Evolutionary conservation across 2,797 vertebrate genomes (phyloP), one percentile per base, ranked within the genome.

Genomic region (Xiphorhynchus erythropygius): DNA sequence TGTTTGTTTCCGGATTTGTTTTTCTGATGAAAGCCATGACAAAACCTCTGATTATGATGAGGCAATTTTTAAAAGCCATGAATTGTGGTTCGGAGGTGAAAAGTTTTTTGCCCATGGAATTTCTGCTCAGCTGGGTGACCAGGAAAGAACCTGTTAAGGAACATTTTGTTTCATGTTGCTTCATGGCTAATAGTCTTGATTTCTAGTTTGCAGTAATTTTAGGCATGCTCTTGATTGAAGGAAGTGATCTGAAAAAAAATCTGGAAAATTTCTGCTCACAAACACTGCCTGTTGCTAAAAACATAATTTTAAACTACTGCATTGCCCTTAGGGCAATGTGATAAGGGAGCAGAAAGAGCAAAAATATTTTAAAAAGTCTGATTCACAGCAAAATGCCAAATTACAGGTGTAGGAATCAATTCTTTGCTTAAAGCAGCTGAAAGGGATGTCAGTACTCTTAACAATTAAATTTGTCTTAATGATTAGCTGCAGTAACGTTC

Each of bases 391-490:
- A 93, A 94, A 96, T 85, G 88, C 42, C 28, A 39, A 69, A 69
- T 28, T 33, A 87, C 86, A 94, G 88, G 78, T 94, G 87, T 53
- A 97, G 93, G 94, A 97, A 94, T 89, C 93, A 50, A 4, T 65
- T 93, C 86, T 97, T 97, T 95, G 89, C 94, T 91, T 94, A 91
- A 96, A 96, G 78, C 75, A 85, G 37, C 33, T 94, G 55, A 87
- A 96, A 96, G 77, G 92, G 96, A 76, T 68, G 79, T 73, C 21
- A 32, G 75, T 90, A 44, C 89, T 95, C 93, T 96, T 95, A 96
- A 91, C 92, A 96, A 94, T 96, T 37, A 88, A 87, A 96, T 97
- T 97, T 30, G n/a, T 96, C 94, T 96, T 89, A 90, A 96, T 95
- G 95, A 96, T 96, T 89, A 96, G 96, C 93, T 96, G 91, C 93